Evolutionary conservation across 2,888 invertebrate species (phyloP), one percentile per base, ranked within the genome.

Genomic region (Lamellibrachia columna): DNA sequence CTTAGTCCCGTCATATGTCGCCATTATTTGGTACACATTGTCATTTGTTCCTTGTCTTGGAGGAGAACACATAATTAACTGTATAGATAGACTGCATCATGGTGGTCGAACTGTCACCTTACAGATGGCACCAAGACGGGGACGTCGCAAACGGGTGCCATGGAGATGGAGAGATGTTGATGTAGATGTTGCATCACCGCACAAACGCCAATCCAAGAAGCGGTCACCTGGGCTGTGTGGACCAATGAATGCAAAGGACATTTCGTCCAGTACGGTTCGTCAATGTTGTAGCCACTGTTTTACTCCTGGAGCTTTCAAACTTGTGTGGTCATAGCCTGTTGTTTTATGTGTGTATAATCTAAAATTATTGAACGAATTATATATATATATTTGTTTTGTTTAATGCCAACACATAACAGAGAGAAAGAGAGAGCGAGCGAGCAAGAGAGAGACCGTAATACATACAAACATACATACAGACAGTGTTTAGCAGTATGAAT

Each of bases 61-160:
- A 40, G 40, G 40, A 40, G 40, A 40, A 40, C 40, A 40, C 40
- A 28, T 28, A 3, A 75, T 75, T 15, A 75, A 1, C n/a, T 75
- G 4, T 75, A 15, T 22, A 3, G 75, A 75, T 75, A 22, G 40
- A 75, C 75, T 22, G 22, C 15, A n/a, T 75, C 15, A 22, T 15
- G n/a, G 15, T 75, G 6, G 22, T 22, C 75, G 15, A 75, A 15
- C 15, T 22, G 22, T 75, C 75, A 75, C 75, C 22, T n/a, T 75
- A 75, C 75, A 75, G 75, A 75, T 75, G 75, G n/a, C 75, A 75
- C 75, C 75, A 22, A 75, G 75, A 75, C 75, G 75, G n/a, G 75
- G 75, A 15, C n/a, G 22, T 75, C 75, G 75, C 75, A 75, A n/a
- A 15, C 75, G 75, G 75, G 22, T 75, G 22, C 75, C 75, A n/a